phyloP scores from a whole-genome alignment of 1,140 invertebrate species.

The Pygmarrhopalites habei region DNA sequence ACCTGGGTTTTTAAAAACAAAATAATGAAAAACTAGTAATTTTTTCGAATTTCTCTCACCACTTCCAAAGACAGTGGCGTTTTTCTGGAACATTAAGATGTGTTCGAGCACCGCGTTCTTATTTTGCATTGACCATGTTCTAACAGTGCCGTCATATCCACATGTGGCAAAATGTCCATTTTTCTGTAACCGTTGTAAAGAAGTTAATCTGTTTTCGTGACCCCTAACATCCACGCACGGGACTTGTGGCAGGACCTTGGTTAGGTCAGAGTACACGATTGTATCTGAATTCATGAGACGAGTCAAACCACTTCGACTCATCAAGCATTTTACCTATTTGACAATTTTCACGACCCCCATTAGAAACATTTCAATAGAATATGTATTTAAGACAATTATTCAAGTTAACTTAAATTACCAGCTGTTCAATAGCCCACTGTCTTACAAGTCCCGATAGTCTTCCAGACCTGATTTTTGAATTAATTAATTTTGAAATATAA shows the following conservation, averaged over 20 bases:
- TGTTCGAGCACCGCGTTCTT: slow-evolving; percentile 49
- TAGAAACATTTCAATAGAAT: neutral
- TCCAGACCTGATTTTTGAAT: too few relatives aligned
- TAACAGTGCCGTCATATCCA: slow-evolving; percentile 58
- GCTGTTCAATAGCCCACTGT: slow-evolving; percentile 56
- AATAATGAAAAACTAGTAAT: too few relatives aligned
- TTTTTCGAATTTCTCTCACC: too few relatives aligned
- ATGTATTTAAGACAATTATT: neutral
- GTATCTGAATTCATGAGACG: slow-evolving; percentile 39
- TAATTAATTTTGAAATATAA: too few relatives aligned
- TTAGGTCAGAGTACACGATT: slow-evolving; percentile 49
- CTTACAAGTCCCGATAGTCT: slow-evolving; percentile 47
- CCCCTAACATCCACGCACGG: slow-evolving; percentile 48
- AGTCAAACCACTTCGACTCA: slow-evolving; percentile 37
- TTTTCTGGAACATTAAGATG: slow-evolving; percentile 53
- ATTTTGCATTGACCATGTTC: slow-evolving; percentile 52
- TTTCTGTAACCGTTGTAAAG: slow-evolving; percentile 46
- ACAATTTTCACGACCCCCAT: too few relatives aligned
- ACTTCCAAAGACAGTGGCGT: slow-evolving; percentile 48
- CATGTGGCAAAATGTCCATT: slow-evolving; percentile 50
- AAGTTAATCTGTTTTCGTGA: slow-evolving; percentile 51
- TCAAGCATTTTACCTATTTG: slow-evolving; percentile 37
- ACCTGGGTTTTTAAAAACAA: too few relatives aligned
- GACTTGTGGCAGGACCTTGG: slow-evolving; percentile 45
- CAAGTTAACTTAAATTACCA: slow-evolving; percentile 42